Evolutionary conservation across 1,140 invertebrate species (phyloP), one percentile per base, ranked within the genome.

Genomic region (Apis laboriosa): DNA sequence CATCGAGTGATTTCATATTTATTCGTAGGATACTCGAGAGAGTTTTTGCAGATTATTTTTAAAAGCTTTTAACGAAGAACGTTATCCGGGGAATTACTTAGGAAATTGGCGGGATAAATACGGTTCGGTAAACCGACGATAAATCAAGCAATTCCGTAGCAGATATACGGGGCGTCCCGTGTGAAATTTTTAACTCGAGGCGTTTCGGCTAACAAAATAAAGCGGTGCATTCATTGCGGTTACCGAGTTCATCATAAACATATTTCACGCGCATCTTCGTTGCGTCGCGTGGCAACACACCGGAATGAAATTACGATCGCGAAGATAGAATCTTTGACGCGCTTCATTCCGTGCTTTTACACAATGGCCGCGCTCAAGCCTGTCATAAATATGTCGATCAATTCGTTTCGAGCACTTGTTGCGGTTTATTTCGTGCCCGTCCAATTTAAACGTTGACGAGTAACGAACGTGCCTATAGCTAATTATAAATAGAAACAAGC

Each of bases 301-400:
- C 34, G 8, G 34, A 24, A 81, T 51, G 11, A 81, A 60, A 68
- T 77, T 81, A 77, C 51, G 24, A 67, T 58, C 43, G 21, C 55
- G 53, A 28, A 21, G 63, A 56, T 75, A 17, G 19, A 2, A n/a
- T 79, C 51, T 28, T 67, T 4, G 12, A 58, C n/a, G 19, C 61
- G 13, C 1, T 60, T 60, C 19, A 9, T 13, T 21, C 7, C 12
- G 53, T 9, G 13, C 55, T 68, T 56, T 58, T 7, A 34, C 19
- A 66, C 71, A 71, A 51, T 34, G 67, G 43, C 9, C 53, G 1
- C 28, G 1, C 43, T 4, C n/a, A 13, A 19, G 0, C 43, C 5
- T 9, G 34, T 67, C 55, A 24, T 76, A 80, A 80, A 80, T 63
- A 58, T 19, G 64, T 80, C 71, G 49, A 49, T 64, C 53, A 28